Conservation (phyloP, 2,797 vertebrate species). For the Eidolon dupreanum region DNA sequence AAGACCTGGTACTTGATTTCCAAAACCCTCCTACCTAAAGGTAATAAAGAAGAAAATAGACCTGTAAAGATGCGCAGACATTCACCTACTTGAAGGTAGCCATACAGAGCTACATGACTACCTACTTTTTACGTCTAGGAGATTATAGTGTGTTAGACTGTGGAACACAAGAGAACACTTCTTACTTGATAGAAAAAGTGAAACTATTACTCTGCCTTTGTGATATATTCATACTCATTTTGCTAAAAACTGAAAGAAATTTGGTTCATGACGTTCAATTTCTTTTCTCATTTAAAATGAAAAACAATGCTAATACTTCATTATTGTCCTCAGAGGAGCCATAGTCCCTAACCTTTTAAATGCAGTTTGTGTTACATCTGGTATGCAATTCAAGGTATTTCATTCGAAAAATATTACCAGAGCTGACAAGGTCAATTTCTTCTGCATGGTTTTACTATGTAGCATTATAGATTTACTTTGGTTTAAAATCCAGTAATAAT, state of each 20-base stretch:
- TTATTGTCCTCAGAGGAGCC: slow-evolving; percentile 41
- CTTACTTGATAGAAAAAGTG: slow-evolving; percentile 25
- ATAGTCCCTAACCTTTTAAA: slow-evolving; percentile 39
- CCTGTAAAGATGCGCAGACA: neutral
- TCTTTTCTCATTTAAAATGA: slow-evolving; percentile 61
- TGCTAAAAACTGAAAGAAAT: slow-evolving; percentile 54
- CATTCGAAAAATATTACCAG: slow-evolving; percentile 11
- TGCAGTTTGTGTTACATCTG: slow-evolving; percentile 55
- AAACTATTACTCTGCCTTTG: slow-evolving; percentile 32
- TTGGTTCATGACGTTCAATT: slow-evolving; percentile 55
- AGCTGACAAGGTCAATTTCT: slow-evolving; percentile 24
- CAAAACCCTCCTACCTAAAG: neutral
- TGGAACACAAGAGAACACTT: neutral
- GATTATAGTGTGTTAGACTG: neutral
- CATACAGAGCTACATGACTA: neutral
- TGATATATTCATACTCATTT: slow-evolving; percentile 35
- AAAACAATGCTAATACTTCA: slow-evolving; percentile 47
- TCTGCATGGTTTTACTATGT: neutral
- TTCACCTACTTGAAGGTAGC: neutral
- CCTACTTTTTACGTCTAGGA: neutral
- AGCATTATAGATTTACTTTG: slow-evolving; percentile 40
- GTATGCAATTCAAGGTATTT: slow-evolving; percentile 52
- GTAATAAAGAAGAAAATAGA: neutral
- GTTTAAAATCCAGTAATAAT: slow-evolving; percentile 50
- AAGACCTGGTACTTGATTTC: neutral